These are phyloP conservation scores for Helicoverpa assulta DNA, from an alignment of 2,888 invertebrate species.

Conservation along the genomic window DNA sequence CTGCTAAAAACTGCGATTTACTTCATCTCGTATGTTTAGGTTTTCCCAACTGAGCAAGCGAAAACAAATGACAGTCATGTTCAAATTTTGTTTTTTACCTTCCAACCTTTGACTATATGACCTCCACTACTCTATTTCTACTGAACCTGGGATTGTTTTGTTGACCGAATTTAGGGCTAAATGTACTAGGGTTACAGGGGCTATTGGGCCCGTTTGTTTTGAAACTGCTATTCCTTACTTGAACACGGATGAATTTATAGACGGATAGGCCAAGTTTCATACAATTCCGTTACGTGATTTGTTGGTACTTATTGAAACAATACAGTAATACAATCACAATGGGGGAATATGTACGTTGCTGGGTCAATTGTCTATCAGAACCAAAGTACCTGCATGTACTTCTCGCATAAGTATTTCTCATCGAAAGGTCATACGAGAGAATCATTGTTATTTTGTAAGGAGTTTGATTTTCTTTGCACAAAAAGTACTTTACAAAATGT, in stretches of 20 bases:
- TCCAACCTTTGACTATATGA: not conserved
- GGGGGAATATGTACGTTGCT: slow-evolving; percentile 12
- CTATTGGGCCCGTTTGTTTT: not conserved
- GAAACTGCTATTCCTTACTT: not conserved
- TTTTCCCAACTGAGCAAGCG: not conserved
- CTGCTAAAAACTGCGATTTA: slow-evolving; percentile 4
- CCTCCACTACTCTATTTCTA: too few species aligned
- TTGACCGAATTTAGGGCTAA: not conserved
- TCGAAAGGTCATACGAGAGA: not conserved
- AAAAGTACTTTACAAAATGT: too few species aligned
- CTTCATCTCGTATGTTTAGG: not conserved
- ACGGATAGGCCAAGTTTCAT: slow-evolving; percentile 31
- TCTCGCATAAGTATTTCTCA: not conserved
- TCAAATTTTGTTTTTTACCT: not conserved
- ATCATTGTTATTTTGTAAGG: too few species aligned
- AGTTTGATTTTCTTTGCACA: too few species aligned
- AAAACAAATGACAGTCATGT: not conserved
- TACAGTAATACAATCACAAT: slow-evolving; percentile 39
- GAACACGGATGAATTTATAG: slow-evolving; percentile 8
- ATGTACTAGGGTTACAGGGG: not conserved
- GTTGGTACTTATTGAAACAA: slow-evolving; percentile 36
- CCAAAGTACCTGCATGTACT: not conserved
- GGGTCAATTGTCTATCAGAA: slow-evolving; percentile 21
- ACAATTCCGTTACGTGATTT: slow-evolving; percentile 21
- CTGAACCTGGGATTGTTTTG: too few species aligned